phyloP scores from a whole-genome alignment of 2,113 vertebrate species.

The Peromyscus polionotus region DNA sequence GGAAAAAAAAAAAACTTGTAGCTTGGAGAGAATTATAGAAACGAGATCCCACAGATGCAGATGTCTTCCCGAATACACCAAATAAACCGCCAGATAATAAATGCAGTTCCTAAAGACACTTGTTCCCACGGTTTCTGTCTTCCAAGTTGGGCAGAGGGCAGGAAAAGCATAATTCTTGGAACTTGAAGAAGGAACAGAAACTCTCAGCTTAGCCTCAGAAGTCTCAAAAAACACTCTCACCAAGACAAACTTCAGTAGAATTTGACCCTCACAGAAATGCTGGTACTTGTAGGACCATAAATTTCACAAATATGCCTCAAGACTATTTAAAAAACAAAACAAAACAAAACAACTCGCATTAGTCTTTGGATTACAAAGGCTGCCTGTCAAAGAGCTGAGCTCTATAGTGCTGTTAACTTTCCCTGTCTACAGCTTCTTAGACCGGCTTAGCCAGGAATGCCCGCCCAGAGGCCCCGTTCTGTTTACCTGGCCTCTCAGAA shows the following conservation, averaged over 20 bases:
- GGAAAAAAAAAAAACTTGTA: background rate
- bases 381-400: background rate
- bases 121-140: conserved; percentile 78
- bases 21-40: conserved; percentile 34
- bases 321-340: background rate
- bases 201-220: conserved; percentile 78
- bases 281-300: background rate
- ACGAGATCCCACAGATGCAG: background rate
- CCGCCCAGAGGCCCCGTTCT: background rate
- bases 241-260: conserved; percentile 70
- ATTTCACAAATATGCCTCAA: conserved; percentile 42
- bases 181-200: conserved; percentile 78
- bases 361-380: background rate
- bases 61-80: conserved; percentile 42
- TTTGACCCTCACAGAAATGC: conserved; percentile 65
- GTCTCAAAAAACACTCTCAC: conserved; percentile 69
- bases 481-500: background rate
- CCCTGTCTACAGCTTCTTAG: background rate
- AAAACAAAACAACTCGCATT: background rate
- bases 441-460: background rate
- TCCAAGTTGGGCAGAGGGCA: conserved; percentile 73
- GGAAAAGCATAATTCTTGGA: conserved; percentile 78
- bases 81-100: conserved; percentile 63
- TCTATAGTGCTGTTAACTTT: background rate
- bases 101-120: conserved; percentile 53